Percentiles rank a stretch among this genome's conserved stretches.
These are phyloP conservation scores for Carassius gibelio DNA, from an alignment of 2,113 vertebrate genomes.

Conservation along the genomic window DNA sequence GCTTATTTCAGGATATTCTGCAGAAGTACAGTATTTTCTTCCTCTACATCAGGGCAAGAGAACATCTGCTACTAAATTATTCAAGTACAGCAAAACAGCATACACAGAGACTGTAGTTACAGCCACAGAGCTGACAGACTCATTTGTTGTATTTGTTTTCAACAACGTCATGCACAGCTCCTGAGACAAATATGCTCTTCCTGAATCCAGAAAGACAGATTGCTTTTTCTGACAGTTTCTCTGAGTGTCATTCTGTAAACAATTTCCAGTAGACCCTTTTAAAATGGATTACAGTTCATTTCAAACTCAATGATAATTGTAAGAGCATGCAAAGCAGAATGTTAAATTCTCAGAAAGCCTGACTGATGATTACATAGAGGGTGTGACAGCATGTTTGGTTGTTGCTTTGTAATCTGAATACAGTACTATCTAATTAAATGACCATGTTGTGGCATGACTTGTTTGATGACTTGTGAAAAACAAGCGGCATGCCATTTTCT, in stretches of 20 bases:
- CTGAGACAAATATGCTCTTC: not conserved
- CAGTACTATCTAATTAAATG: no score
- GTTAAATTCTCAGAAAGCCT: not conserved
- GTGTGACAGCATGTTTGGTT: not conserved
- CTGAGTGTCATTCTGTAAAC: not conserved
- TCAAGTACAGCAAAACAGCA: conserved; percentile 8
- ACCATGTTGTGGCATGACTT: not conserved
- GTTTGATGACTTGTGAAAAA: not conserved
- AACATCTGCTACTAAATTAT: conserved; percentile 27
- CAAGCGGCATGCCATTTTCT: not conserved
- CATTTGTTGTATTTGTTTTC: not conserved
- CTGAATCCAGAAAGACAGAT: not conserved
- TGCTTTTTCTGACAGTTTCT: conserved; percentile 1
- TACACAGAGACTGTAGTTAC: not conserved
- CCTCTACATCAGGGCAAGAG: not conserved
- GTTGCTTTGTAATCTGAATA: not conserved
- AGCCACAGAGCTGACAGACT: not conserved
- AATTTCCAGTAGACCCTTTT: not conserved
- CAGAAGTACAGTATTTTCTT: not conserved
- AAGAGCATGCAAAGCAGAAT: conserved; percentile 16
- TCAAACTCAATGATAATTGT: not conserved
- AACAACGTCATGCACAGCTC: not conserved
- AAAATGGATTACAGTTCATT: not conserved
- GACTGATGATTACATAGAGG: not conserved
- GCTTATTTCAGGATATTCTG: conserved; percentile 7